Conservation (phyloP, 2,797 vertebrate genomes). For the Eremophila alpestris region DNA sequence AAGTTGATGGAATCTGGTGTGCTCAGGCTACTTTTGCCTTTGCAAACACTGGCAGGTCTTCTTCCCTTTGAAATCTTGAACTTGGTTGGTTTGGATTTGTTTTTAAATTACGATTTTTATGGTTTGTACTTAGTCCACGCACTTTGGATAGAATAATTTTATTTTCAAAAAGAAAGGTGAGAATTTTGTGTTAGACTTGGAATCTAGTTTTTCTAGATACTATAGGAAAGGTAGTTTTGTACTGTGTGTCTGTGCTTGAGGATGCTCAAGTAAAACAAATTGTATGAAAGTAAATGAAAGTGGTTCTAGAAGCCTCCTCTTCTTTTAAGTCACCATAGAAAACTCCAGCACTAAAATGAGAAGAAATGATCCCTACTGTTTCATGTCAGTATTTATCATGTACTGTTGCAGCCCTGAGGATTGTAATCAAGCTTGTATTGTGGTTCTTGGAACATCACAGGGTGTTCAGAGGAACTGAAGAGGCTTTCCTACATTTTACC, state of each 20-base stretch:
- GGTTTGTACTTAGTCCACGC: neutral
- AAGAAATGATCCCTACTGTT: neutral
- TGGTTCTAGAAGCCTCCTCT: neutral
- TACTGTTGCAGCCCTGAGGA: neutral
- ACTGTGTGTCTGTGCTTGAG: neutral
- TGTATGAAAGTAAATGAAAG: neutral
- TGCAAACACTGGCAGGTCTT: neutral
- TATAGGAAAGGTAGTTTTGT: neutral
- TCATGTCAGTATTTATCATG: neutral
- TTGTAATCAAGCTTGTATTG: neutral
- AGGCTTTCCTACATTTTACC: neutral
- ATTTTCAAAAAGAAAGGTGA: neutral
- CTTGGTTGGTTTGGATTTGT: neutral
- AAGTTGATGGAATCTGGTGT: neutral
- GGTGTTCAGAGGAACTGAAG: neutral
- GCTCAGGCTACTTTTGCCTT: neutral
- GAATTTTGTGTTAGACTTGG: neutral
- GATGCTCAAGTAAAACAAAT: neutral
- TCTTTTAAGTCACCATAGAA: neutral
- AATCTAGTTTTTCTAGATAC: neutral
- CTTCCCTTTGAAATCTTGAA: neutral
- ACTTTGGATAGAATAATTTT: neutral
- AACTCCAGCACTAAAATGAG: neutral
- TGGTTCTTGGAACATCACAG: neutral
- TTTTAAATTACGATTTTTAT: neutral